Percentiles rank a stretch among this genome's conserved stretches.
Conservation (phyloP, 1,140 invertebrate species). For the Muscidifurax raptorellus region DNA sequence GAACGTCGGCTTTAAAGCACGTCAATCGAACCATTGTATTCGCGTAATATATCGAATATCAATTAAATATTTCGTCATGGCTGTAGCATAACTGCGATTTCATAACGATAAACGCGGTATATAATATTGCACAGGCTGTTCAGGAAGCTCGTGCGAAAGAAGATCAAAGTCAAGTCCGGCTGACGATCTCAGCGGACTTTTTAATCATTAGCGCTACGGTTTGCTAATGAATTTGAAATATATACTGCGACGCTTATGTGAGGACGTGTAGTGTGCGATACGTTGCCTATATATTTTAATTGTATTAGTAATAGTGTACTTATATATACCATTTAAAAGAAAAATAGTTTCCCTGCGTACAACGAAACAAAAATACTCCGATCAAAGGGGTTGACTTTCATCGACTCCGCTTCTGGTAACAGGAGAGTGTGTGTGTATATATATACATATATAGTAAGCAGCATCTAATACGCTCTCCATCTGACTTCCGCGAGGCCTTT, state of each 20-base stretch:
- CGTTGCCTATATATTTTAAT: too few species aligned
- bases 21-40: background rate
- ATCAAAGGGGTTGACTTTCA: background rate
- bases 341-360: too few species aligned
- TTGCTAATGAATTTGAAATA: too few species aligned
- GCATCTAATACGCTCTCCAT: background rate
- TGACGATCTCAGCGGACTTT: background rate
- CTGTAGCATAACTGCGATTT: background rate
- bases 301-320: too few species aligned
- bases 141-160: background rate
- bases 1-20: background rate
- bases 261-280: too few species aligned
- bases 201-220: background rate
- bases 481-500: background rate
- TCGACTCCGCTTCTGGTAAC: background rate
- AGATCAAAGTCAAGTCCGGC: slow-evolving; percentile 26
- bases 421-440: too few species aligned
- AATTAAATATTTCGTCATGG: too few species aligned
- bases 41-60: background rate
- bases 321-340: too few species aligned
- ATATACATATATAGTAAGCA: too few species aligned
- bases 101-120: background rate
- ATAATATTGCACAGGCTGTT: too few species aligned
- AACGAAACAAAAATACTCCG: too few species aligned
- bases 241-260: too few species aligned